phyloP scores from a whole-genome alignment of 2,797 vertebrate species.

The Gallirallus australis region DNA sequence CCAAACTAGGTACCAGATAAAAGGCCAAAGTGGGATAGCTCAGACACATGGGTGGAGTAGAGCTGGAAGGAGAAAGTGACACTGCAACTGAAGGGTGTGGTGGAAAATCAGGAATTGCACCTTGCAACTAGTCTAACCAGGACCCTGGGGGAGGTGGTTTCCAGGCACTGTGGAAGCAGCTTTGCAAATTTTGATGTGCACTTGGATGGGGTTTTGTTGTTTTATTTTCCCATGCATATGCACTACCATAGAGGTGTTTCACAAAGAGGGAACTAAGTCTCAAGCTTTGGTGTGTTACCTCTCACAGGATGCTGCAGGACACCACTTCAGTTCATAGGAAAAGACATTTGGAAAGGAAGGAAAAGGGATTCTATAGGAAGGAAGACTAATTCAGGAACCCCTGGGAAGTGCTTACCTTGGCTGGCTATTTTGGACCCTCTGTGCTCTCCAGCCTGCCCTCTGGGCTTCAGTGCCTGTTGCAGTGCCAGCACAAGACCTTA shows the following conservation, averaged over 20 bases:
- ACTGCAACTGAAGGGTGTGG: not conserved
- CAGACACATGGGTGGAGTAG: not conserved
- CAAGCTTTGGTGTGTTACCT: not conserved
- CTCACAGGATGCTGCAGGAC: not conserved
- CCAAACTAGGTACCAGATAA: not conserved
- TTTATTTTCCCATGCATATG: not conserved
- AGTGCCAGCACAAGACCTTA: not conserved
- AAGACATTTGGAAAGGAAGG: not conserved
- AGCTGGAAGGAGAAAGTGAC: not conserved
- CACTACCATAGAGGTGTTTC: not conserved
- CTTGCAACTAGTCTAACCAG: not conserved
- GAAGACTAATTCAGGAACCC: not conserved
- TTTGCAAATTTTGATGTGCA: not conserved
- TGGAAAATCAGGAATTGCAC: constrained; percentile 20
- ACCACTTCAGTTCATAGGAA: not conserved
- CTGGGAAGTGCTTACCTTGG: not conserved
- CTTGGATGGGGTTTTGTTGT: not conserved
- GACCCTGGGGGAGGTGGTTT: not conserved
- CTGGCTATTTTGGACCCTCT: not conserved
- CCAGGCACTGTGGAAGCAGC: not conserved
- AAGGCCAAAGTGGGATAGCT: not conserved
- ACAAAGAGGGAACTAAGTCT: not conserved
- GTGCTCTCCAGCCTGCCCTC: not conserved
- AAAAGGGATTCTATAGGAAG: not conserved
- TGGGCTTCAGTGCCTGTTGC: not conserved